Conservation (phyloP, 2,888 invertebrate species). For the Thera britannica region DNA sequence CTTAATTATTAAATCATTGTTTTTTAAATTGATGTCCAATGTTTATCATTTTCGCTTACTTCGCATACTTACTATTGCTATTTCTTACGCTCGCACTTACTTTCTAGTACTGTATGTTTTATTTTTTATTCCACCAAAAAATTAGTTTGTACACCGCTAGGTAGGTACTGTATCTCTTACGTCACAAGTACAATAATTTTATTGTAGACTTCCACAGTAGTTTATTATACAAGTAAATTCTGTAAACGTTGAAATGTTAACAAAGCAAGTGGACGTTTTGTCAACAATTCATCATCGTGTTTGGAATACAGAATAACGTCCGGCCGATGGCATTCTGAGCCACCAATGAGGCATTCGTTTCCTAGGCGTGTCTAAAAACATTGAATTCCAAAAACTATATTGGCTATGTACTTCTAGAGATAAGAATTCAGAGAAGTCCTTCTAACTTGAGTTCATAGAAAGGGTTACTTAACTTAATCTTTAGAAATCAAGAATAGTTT, state of each 20-base stretch:
- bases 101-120: neutral
- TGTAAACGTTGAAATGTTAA: conserved; percentile 27
- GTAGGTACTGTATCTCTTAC: neutral
- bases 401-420: neutral
- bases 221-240: conserved; percentile 17
- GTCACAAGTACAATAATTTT: neutral
- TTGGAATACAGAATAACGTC: conserved; percentile 62
- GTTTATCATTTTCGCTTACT: too few species aligned
- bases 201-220: conserved; percentile 1
- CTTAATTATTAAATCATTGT: too few species aligned
- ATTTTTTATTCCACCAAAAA: neutral
- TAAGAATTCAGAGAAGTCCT: neutral
- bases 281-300: conserved; percentile 56
- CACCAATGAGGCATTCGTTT: conserved; percentile 38
- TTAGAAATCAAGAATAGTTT: too few species aligned
- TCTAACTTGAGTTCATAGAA: neutral
- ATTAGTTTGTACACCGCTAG: neutral
- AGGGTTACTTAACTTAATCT: neutral
- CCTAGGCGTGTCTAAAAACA: conserved; percentile 12
- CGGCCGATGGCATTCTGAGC: conserved; percentile 49
- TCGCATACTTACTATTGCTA: too few species aligned
- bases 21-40: too few species aligned
- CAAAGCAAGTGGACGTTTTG: conserved; percentile 53
- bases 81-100: neutral
- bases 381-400: conserved; percentile 7